phyloP scores from a whole-genome alignment of 2,888 invertebrate genomes.

The Anaspis maculata region DNA sequence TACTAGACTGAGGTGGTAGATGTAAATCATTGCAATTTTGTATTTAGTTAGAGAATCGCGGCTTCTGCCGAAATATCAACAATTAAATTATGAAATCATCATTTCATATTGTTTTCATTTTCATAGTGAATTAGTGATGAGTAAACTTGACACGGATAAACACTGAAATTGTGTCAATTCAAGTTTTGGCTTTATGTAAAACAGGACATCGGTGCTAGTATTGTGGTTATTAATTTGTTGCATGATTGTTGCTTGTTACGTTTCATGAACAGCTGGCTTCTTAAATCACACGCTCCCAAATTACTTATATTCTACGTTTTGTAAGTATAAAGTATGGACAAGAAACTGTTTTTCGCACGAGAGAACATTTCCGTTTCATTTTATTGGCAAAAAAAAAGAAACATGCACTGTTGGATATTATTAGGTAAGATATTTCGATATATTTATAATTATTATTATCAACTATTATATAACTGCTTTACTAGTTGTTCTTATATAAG shows the following conservation, averaged over 20 bases:
- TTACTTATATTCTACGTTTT: too few species aligned
- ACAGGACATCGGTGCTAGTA: constrained; percentile 33
- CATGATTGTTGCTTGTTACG: constrained; percentile 33
- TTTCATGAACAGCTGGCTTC: constrained; percentile 13
- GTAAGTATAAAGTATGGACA: constrained; percentile 34
- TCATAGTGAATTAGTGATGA: too few species aligned
- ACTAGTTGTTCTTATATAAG: constrained; percentile 28
- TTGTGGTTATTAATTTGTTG: constrained; percentile 31
- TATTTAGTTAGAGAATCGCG: constrained; percentile 9
- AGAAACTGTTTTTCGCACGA: constrained; percentile 31
- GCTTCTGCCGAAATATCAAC: constrained; percentile 11
- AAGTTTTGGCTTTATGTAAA: constrained; percentile 17
- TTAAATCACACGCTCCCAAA: too few species aligned
- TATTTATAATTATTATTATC: too few species aligned
- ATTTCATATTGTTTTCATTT: constrained; percentile 6
- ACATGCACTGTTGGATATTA: constrained; percentile 32
- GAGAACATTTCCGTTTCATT: too few species aligned
- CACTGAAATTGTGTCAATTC: constrained; percentile 16
- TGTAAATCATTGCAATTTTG: constrained; percentile 9
- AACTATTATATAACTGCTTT: constrained; percentile 30
- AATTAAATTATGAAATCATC: constrained; percentile 9
- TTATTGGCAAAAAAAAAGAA: too few species aligned
- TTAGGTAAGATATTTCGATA: constrained; percentile 33
- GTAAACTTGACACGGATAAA: too few species aligned
- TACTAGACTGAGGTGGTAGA: constrained; percentile 3